These are phyloP conservation scores for Cyrtonyx montezumae DNA, from an alignment of 2,113 vertebrate species.

Conservation along the genomic window DNA sequence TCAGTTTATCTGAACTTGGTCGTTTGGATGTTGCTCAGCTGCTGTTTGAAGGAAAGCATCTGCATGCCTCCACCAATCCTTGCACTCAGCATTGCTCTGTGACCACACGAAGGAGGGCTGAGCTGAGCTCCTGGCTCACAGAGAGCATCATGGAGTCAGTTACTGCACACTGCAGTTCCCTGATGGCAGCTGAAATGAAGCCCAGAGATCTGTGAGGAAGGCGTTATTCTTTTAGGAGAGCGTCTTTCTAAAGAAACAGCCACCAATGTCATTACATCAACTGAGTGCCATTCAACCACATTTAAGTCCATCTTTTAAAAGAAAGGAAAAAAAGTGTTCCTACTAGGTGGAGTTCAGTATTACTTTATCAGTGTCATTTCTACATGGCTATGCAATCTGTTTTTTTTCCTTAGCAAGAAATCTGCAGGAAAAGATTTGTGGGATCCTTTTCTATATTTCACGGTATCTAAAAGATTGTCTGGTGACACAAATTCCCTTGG, in stretches of 20 bases:
- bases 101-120: fast-evolving
- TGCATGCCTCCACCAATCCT: not conserved
- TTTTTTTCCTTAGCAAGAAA: not conserved
- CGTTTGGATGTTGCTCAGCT: not conserved
- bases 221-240: not conserved
- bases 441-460: not conserved
- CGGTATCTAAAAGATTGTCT: not conserved
- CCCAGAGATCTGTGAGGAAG: not conserved
- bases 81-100: not conserved
- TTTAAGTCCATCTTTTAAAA: not conserved
- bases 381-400: not conserved
- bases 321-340: not conserved
- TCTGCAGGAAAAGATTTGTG: not conserved
- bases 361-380: not conserved
- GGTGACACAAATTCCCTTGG: not conserved
- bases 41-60: not conserved
- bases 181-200: not conserved
- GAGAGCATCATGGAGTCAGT: not conserved
- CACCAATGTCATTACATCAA: not conserved
- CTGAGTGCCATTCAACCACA: fast-evolving
- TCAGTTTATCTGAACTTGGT: not conserved
- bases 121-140: not conserved
- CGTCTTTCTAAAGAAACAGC: not conserved
- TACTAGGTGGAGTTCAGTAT: not conserved
- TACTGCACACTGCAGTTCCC: not conserved